Conservation (phyloP, 1,140 invertebrate genomes). For the Bathynomus jamesi region DNA sequence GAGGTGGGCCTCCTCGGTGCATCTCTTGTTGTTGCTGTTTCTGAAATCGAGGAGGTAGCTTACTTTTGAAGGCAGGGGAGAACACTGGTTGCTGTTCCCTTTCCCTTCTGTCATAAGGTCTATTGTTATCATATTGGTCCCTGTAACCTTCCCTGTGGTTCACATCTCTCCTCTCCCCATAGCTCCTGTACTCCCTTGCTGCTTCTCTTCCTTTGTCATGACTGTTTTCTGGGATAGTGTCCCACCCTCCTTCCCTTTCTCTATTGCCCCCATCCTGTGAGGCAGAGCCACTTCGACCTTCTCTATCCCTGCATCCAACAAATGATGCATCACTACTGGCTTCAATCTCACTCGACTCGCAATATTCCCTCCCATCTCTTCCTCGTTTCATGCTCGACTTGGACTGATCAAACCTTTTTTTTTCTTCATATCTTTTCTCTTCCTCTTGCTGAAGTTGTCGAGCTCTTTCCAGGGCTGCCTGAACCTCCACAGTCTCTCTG, state of each 20-base stretch:
- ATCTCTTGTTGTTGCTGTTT: conserved; percentile 30
- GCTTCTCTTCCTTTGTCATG: conserved; percentile 24
- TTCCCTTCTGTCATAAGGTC: conserved; percentile 25
- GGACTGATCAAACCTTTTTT: conserved; percentile 28
- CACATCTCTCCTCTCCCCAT: conserved; percentile 18
- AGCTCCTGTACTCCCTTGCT: conserved; percentile 25
- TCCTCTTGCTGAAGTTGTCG: conserved; percentile 28
- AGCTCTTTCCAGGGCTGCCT: conserved; percentile 25
- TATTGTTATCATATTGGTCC: conserved; percentile 21
- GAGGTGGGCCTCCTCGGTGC: conserved; percentile 9
- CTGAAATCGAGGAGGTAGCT: conserved; percentile 33
- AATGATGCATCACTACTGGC: neutral
- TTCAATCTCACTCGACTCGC: conserved; percentile 16
- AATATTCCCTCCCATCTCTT: conserved; percentile 6
- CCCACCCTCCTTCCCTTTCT: conserved; percentile 14
- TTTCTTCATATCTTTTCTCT: conserved; percentile 29
- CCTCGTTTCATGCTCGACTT: conserved; percentile 3
- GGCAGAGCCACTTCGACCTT: neutral
- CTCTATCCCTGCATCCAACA: conserved; percentile 18
- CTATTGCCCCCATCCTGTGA: conserved; percentile 9
- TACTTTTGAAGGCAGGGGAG: conserved; percentile 32
- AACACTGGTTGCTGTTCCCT: conserved; percentile 30
- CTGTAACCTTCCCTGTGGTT: conserved; percentile 25
- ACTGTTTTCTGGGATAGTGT: conserved; percentile 2
- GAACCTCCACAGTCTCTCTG: conserved; percentile 15